A percentile compares a stretch with the other conserved stretches of the same genome.
These are phyloP conservation scores for Monopterus albus DNA, from an alignment of 2,113 vertebrate species.

Conservation along the genomic window DNA sequence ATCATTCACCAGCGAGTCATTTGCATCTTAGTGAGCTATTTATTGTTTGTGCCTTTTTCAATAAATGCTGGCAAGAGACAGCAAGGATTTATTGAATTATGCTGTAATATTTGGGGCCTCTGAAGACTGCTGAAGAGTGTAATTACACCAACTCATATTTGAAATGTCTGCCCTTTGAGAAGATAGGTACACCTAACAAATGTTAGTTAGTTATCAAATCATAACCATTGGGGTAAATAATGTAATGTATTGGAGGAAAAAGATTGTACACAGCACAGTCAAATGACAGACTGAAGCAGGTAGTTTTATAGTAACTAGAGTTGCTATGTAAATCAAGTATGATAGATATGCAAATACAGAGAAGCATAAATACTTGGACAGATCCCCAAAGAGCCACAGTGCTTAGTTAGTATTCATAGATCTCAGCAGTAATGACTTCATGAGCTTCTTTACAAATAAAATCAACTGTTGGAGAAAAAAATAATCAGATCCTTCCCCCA, in stretches of 20 bases:
- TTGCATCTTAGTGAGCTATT: conserved; percentile 71
- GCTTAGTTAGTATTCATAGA: too few species aligned
- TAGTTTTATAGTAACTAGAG: too few species aligned
- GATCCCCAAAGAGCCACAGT: too few species aligned
- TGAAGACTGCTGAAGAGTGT: conserved; percentile 45
- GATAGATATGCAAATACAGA: conserved; percentile 14
- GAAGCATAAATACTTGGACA: not conserved
- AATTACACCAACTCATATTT: conserved; percentile 44
- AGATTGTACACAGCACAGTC: too few species aligned
- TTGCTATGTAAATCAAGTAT: too few species aligned
- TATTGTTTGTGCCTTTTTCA: conserved; percentile 67
- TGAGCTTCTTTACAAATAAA: too few species aligned
- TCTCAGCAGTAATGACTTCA: too few species aligned
- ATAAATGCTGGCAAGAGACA: conserved; percentile 65
- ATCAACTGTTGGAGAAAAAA: too few species aligned
- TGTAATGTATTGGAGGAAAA: too few species aligned
- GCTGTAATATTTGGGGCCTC: conserved; percentile 53
- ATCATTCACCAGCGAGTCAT: conserved; percentile 68
- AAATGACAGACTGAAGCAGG: too few species aligned
- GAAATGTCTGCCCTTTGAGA: conserved; percentile 51
- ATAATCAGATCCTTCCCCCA: too few species aligned
- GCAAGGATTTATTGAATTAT: conserved; percentile 63
- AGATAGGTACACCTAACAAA: conserved; percentile 33
- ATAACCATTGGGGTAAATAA: too few species aligned
- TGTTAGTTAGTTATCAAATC: conserved; percentile 43